phyloP scores from a whole-genome alignment of 2,113 vertebrate species.

The Gallinago jamesoni region DNA sequence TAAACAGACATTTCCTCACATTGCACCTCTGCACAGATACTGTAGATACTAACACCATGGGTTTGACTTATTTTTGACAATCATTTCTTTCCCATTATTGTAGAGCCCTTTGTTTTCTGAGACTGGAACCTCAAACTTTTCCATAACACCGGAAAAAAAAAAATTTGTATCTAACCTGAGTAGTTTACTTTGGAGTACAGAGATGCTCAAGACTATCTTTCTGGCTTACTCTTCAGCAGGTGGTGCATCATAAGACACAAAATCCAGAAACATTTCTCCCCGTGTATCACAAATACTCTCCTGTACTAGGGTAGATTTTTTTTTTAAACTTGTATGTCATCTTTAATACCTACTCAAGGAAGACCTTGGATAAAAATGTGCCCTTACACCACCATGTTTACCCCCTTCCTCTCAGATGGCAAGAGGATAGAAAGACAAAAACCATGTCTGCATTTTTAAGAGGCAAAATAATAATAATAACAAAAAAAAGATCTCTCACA shows the following conservation, averaged over 20 bases:
- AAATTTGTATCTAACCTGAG: background rate
- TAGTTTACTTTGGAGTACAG: background rate
- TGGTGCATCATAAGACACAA: background rate
- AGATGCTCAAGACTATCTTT: background rate
- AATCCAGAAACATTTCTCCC: background rate
- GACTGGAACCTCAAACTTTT: background rate
- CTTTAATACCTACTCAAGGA: background rate
- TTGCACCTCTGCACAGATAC: background rate
- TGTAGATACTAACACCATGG: background rate
- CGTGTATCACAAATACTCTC: background rate
- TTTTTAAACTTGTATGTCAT: background rate
- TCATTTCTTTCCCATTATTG: background rate
- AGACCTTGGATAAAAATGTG: background rate
- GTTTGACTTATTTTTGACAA: background rate
- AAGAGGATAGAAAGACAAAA: background rate
- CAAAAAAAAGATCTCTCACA: background rate
- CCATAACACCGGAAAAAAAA: background rate
- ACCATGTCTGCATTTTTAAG: background rate
- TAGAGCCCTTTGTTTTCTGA: background rate
- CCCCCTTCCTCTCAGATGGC: background rate
- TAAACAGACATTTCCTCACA: background rate
- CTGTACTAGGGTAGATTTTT: background rate
- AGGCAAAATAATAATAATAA: background rate
- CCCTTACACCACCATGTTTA: background rate
- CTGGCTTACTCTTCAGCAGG: background rate